Base-by-base conservation (phyloP, 2,113 vertebrate species). In the Blennius ocellaris region DNA sequence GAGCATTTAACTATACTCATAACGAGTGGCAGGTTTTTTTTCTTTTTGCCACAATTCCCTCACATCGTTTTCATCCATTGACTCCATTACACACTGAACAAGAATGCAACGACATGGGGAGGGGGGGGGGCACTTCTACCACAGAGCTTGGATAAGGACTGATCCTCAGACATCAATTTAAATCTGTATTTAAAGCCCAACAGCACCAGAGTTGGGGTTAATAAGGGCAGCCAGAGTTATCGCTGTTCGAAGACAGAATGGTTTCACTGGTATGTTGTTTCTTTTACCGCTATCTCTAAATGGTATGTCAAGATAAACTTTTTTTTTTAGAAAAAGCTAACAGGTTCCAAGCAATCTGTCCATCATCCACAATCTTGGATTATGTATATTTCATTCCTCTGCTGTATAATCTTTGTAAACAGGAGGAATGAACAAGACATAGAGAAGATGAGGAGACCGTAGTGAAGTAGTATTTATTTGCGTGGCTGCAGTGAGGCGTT, bases 11-110 rank as follows among this genome's bases (percentile, higher is more conserved):
- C 70, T 73, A 76, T 67, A 83, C 69, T n/a, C n/a, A n/a, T n/a
- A n/a, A n/a, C n/a, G 70, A 76, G 63, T 40, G 74, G 60, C 57
- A 80, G 78, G 15, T 59, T 85, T 76, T 54, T 30, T 30, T 30
- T 30, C 21, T 30, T 30, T 30, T 82, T 75, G 70, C 80, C 85
- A 72, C 78, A 77, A 53, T 49, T 85, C 57, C 56, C 59, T 87
- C 21, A 57, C 72, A 73, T 85, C 65, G 58, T 67, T 80, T 84
- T 78, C 41, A 69, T 69, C 73, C 30, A 30, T 52, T 79, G 57
- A 65, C 84, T 86, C 82, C 90, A 83, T 90, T 76, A 85, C 83
- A 63, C 83, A 87, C 49, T 14, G 44, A 80, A 39, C 57, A 89
- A 79, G 80, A 88, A 89, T 89, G 84, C 57, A 56, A 38, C 45